Percentiles rank a stretch among this genome's conserved stretches.
Conservation (phyloP, 2,797 vertebrate species). For the Molossus molossus region DNA sequence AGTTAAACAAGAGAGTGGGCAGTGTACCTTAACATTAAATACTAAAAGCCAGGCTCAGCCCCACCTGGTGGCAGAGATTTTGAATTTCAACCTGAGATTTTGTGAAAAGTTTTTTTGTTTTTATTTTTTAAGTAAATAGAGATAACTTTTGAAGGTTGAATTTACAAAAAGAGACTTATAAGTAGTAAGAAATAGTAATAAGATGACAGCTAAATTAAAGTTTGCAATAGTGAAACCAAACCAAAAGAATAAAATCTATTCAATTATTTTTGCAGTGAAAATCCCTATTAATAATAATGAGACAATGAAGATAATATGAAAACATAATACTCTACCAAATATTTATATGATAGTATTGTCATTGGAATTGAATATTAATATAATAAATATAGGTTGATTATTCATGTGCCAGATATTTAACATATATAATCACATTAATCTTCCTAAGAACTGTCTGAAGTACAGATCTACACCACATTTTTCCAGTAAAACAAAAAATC, state of each 20-base stretch:
- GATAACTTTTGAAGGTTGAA: constrained; percentile 4
- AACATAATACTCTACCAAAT: constrained; percentile 27
- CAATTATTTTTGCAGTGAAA: constrained; percentile 48
- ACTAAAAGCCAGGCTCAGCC: neutral
- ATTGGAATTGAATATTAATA: constrained; percentile 41
- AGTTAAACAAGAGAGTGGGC: neutral
- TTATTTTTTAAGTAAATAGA: constrained; percentile 3
- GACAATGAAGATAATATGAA: neutral
- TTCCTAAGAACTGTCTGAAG: constrained; percentile 36
- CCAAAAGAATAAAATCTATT: constrained; percentile 50
- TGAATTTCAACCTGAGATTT: constrained; percentile 68
- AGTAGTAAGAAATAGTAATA: constrained; percentile 50
- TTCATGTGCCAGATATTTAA: neutral
- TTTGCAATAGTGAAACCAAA: neutral
- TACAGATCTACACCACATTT: neutral
- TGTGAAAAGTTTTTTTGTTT: neutral
- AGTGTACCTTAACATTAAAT: neutral
- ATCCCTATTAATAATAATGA: neutral
- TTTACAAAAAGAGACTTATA: constrained; percentile 22
- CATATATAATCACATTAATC: neutral
- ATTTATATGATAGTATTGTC: neutral
- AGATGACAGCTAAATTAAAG: neutral
- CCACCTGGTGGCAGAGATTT: constrained; percentile 68
- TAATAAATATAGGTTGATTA: neutral
- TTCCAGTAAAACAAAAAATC: constrained; percentile 25